A percentile compares a stretch with the other conserved stretches of the same genome.
phyloP scores from a whole-genome alignment of 2,797 vertebrate genomes.

The Miichthys miiuy region DNA sequence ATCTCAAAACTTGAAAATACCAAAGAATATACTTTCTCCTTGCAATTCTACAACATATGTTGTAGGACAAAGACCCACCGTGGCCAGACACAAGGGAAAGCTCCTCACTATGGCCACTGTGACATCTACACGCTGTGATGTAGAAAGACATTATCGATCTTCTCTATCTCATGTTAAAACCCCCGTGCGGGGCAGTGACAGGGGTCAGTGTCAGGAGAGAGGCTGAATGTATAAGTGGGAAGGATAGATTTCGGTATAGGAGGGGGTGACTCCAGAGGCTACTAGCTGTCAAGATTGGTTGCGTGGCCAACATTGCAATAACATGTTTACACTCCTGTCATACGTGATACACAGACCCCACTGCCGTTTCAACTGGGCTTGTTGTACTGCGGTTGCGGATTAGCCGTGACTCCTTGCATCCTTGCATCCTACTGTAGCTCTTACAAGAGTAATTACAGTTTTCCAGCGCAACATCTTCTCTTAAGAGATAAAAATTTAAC shows the following conservation, averaged over 20 bases:
- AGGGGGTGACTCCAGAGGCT: constrained; percentile 53
- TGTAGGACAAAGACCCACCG: neutral
- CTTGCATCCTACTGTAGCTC: constrained; percentile 21
- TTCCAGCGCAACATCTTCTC: constrained; percentile 44
- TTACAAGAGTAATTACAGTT: constrained; percentile 67
- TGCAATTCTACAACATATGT: neutral
- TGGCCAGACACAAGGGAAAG: constrained; percentile 33
- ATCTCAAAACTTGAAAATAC: neutral
- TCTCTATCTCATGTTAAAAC: constrained; percentile 49
- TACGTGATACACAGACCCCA: neutral
- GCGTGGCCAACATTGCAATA: constrained; percentile 42
- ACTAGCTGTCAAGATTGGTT: constrained; percentile 48
- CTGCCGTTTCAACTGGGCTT: neutral
- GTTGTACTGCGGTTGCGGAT: constrained; percentile 32
- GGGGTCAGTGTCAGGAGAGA: constrained; percentile 62
- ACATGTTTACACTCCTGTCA: constrained; percentile 33
- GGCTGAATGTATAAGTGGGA: constrained; percentile 64
- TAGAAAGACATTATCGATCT: constrained; percentile 71
- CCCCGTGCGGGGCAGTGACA: constrained; percentile 49
- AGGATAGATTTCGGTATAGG: constrained; percentile 53
- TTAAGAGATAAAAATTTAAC: constrained; percentile 59
- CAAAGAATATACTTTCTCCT: neutral
- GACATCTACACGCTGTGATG: constrained; percentile 60
- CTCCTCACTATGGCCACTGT: constrained; percentile 51
- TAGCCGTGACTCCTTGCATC: constrained; percentile 33